phyloP scores from a whole-genome alignment of 2,113 vertebrate genomes.

The Myotis brandtii region DNA sequence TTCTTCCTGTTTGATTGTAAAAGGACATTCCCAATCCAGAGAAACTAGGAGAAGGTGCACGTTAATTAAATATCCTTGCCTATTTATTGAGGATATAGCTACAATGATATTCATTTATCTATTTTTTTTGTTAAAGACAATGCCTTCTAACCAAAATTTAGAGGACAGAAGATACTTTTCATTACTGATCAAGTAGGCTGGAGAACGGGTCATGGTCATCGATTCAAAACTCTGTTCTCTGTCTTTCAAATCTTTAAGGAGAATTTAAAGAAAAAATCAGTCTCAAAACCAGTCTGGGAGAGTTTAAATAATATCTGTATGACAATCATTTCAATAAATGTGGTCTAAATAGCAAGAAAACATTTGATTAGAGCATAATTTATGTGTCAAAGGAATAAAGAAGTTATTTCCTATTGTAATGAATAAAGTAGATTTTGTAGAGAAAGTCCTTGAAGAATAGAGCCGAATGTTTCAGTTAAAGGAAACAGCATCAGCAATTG shows the following conservation, averaged over 20 bases:
- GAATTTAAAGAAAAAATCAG: conserved; percentile 13
- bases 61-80: background rate
- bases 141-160: background rate
- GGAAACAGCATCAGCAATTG: background rate
- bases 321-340: background rate
- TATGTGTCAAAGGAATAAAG: background rate
- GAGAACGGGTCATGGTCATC: background rate
- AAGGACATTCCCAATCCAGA: background rate
- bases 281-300: background rate
- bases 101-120: background rate
- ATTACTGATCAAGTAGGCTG: background rate
- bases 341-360: background rate
- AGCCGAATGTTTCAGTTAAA: background rate
- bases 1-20: background rate
- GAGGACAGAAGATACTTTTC: background rate
- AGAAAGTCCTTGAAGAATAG: background rate
- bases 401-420: background rate
- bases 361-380: background rate
- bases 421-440: background rate
- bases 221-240: background rate
- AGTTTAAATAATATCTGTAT: background rate
- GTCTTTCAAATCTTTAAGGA: background rate
- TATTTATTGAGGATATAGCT: background rate
- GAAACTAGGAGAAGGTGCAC: background rate
- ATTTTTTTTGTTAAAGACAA: background rate